Evolutionary conservation across 2,797 vertebrate species (phyloP).

Genomic region (Sebastes diaconus): DNA sequence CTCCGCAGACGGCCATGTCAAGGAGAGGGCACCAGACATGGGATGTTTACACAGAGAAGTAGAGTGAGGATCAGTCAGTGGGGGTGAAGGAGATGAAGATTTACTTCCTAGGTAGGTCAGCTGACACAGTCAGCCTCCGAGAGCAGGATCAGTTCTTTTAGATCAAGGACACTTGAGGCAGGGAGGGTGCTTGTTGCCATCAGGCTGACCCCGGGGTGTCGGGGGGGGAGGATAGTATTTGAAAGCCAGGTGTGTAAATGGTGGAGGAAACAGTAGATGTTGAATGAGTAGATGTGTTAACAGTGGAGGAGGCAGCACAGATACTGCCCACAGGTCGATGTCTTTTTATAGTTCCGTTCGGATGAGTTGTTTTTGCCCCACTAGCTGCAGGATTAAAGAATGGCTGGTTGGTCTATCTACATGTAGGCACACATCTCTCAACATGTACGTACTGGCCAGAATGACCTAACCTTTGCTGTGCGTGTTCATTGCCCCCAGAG

Average conservation of each 20-base stretch:
- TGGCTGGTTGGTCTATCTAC: background rate
- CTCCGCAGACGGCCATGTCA: background rate
- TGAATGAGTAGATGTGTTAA: background rate
- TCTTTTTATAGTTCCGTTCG: background rate
- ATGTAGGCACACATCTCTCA: background rate
- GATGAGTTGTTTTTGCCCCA: background rate
- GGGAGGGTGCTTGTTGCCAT: background rate
- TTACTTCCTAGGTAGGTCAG: background rate
- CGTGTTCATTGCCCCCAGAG: background rate
- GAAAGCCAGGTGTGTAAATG: background rate
- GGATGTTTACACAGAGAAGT: background rate
- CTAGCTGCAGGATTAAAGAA: background rate
- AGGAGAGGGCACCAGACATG: slow-evolving; percentile 1
- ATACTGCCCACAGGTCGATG: background rate
- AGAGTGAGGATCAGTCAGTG: background rate
- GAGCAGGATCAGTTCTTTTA: background rate
- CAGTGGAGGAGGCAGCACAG: background rate
- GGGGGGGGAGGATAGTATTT: background rate
- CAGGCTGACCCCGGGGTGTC: background rate
- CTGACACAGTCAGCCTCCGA: background rate
- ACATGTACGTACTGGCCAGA: background rate
- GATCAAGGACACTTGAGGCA: slow-evolving; percentile 18
- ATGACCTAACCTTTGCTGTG: background rate
- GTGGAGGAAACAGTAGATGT: background rate
- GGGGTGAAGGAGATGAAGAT: background rate